Evolutionary conservation across 2,113 vertebrate species (phyloP).

Genomic region (Phrynocephalus versicolor): DNA sequence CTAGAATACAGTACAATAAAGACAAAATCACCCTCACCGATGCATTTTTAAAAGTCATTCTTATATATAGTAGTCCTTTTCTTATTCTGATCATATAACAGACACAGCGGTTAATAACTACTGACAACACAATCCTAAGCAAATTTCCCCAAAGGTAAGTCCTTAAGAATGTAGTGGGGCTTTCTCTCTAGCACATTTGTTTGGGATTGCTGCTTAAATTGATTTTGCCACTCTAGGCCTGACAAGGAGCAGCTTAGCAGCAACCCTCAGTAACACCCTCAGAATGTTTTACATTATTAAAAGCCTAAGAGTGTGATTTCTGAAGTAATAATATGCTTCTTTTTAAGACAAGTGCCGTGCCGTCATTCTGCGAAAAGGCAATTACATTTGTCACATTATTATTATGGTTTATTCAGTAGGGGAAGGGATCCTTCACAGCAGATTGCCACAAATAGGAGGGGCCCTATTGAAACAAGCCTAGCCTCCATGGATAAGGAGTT

Average conservation of each 20-base stretch:
- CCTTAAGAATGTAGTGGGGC: background rate
- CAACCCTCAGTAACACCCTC: background rate
- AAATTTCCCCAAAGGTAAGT: background rate
- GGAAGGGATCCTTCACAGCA: background rate
- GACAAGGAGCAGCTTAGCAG: background rate
- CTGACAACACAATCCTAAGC: background rate
- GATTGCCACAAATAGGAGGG: background rate
- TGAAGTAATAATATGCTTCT: background rate
- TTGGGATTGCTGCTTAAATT: background rate
- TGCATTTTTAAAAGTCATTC: background rate
- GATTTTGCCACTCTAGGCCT: background rate
- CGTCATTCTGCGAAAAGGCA: background rate
- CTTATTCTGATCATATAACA: background rate
- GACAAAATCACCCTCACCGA: background rate
- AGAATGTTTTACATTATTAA: background rate
- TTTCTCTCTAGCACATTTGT: background rate
- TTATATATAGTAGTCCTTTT: background rate
- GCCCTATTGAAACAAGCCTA: too few species aligned
- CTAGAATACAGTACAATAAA: background rate
- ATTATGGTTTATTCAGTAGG: background rate
- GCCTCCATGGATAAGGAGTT: background rate
- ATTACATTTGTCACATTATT: background rate
- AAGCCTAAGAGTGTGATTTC: background rate
- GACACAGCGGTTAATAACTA: conserved; percentile 13
- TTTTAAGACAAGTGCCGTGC: background rate